Conservation (phyloP, 2,797 vertebrate species). For the Halcyon smyrnensis region DNA sequence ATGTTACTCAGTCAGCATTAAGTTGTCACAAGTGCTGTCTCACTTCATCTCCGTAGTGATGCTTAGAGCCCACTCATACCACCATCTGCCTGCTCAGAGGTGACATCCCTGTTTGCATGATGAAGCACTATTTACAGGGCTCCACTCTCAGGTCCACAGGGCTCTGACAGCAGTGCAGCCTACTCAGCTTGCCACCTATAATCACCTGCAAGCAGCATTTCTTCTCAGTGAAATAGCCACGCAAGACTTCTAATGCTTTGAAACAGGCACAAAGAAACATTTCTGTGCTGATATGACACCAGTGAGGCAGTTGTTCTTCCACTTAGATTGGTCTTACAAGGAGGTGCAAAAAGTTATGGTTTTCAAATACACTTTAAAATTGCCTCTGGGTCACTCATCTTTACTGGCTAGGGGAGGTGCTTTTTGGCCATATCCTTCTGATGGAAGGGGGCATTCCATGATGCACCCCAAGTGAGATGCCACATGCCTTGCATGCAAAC, state of each 20-base stretch:
- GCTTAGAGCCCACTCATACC: conserved; percentile 27
- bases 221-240: not conserved
- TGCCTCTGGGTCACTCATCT: not conserved
- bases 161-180: not conserved
- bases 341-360: not conserved
- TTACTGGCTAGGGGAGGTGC: not conserved
- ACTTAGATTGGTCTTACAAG: not conserved
- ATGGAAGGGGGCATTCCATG: not conserved
- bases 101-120: conserved; percentile 37
- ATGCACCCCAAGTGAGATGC: not conserved
- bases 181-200: not conserved
- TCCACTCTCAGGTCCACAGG: not conserved
- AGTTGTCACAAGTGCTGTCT: conserved; percentile 50
- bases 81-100: conserved; percentile 52
- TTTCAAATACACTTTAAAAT: not conserved
- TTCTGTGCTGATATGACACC: not conserved
- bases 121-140: conserved; percentile 52
- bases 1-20: conserved; percentile 58
- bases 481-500: not conserved
- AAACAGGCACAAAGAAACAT: not conserved
- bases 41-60: not conserved
- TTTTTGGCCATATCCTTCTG: not conserved
- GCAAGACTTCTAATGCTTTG: not conserved
- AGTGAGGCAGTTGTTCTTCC: not conserved
- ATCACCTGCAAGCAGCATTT: not conserved